Evolutionary conservation across 2,888 invertebrate species (phyloP), one percentile per base, ranked within the genome.

Genomic region (Mactromeris polynyma): DNA sequence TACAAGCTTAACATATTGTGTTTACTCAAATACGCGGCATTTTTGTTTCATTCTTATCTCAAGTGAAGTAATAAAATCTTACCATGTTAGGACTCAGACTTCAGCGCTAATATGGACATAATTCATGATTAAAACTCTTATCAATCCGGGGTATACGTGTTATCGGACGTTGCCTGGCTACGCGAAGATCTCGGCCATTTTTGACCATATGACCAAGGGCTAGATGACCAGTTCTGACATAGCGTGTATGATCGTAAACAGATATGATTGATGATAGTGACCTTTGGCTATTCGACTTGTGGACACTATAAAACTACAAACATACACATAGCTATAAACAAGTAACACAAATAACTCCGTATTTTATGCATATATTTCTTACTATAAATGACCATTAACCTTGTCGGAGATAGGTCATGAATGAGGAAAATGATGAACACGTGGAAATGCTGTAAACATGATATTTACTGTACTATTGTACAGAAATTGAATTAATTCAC

Each of bases 191-290:
- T 88, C 79, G 58, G 51, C 81, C 51, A 81, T 64, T 58, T 79
- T 85, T 88, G 86, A 86, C 89, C 89, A 89, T 51, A 73, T 89
- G 86, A 86, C 89, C 86, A 73, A 81, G 81, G 86, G 89, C 86
- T 83, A 86, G 81, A 85, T 89, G 89, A 86, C 86, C 89, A 81
- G 42, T 78, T 26, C 64, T 89, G 89, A 89, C 86, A 89, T 83
- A 81, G 73, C 73, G 54, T 87, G 81, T 73, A 77, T 36, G 86
- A 83, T 89, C 79, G 83, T 89, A 89, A 88, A 89, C 54, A 82
- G 83, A 64, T 81, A 83, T 89, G 89, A 89, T 89, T 79, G 86
- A 89, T 89, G 80, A 73, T 36, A 83, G 33, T 84, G 86, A 86
- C 86, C 89, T 51, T 40, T 79, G 83, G 86, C 83, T 73, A 83